Evolutionary conservation across 2,113 vertebrate genomes (phyloP).

Genomic region (Hemiscyllium ocellatum): DNA sequence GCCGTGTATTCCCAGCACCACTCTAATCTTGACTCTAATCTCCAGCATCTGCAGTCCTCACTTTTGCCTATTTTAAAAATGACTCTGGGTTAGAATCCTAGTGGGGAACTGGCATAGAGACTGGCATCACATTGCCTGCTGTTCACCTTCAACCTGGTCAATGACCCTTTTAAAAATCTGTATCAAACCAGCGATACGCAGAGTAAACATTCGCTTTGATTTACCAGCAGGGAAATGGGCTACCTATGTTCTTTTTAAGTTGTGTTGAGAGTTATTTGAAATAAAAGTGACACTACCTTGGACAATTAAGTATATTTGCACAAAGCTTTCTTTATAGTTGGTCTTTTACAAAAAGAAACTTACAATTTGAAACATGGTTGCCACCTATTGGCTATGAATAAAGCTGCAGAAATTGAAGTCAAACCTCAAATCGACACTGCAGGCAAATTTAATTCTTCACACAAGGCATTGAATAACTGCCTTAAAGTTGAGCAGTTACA

Average conservation of each 20-base stretch:
- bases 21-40: too few species aligned
- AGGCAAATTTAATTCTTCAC: not conserved
- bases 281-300: not conserved
- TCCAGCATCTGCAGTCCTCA: too few species aligned
- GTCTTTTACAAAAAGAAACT: not conserved
- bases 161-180: not conserved
- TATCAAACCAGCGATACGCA: not conserved
- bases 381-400: not conserved
- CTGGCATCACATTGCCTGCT: too few species aligned
- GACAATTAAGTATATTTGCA: not conserved
- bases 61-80: too few species aligned
- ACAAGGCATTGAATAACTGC: not conserved
- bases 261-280: not conserved
- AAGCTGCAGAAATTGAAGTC: not conserved
- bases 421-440: not conserved
- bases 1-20: too few species aligned
- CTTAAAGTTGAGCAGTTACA: not conserved
- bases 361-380: not conserved
- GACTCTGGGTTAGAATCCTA: too few species aligned
- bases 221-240: not conserved
- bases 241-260: not conserved
- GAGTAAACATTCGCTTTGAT: not conserved
- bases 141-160: not conserved
- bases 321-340: not conserved
- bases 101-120: too few species aligned